Evolutionary conservation across 2,113 vertebrate species (phyloP), one percentile per base, ranked within the genome.

Genomic region (Rhinoptilus africanus): DNA sequence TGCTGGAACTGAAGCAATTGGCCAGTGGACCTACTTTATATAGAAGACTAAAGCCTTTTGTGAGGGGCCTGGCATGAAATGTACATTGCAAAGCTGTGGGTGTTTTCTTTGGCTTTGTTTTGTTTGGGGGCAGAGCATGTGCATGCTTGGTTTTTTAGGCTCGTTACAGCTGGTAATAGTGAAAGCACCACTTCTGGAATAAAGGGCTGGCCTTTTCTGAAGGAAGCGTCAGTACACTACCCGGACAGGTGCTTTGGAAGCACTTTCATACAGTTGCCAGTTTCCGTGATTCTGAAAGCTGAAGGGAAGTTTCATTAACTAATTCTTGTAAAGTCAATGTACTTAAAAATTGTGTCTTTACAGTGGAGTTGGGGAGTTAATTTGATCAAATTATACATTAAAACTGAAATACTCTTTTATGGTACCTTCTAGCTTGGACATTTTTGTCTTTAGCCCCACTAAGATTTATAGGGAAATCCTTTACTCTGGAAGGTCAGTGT

Each of bases 161-260:
- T 57, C 20, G 3, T 56, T 79, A 62, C 23, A 4, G 6, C 27
- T 89, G 47, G 26, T 69, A 35, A 12, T 32, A 64, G 34, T 17
- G 56, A 64, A 80, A 80, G 75, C 9, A 56, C n/a, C 10, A 4
- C 30, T 56, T 67, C 60, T 68, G 35, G 54, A 80, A 19, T n/a
- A 15, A 34, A 5, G 9, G 37, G 48, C 54, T 56, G 60, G 28
- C 53, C 32, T 62, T 50, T 67, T n/a, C 62, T 43, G 74, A 56
- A 68, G 41, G 53, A 28, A 0, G 1, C 37, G 41, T 67, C 41
- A 50, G 11, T 47, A 14, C 3, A 0, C 8, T 83, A 26, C 23
- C 78, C 73, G n/a, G 48, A 53, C 30, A 54, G 30, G 39, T 24
- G 45, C 67, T 85, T 62, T 79, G 54, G 60, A 68, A 85, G 39